Evolutionary conservation across 2,888 invertebrate genomes (phyloP), one percentile per base, ranked within the genome.

Genomic region (Hyppa rectilinea): DNA sequence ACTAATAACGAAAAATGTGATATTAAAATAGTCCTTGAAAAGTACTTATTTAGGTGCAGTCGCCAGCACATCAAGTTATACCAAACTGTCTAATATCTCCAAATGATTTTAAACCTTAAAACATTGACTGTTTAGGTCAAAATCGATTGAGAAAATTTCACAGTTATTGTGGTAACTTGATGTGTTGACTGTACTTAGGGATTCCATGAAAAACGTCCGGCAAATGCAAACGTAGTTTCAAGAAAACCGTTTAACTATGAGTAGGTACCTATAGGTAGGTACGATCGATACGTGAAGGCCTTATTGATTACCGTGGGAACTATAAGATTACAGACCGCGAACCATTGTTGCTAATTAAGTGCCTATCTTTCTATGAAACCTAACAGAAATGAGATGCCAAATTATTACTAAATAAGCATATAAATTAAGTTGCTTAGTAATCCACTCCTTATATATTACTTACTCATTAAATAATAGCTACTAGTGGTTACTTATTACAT

Each of bases 251-350:
- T 56, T 34, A 47, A 29, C 23, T 36, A 26, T 23, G 29, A 55
- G 23, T 14, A 49, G 12, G 1, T 58, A 23, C 14, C 23, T 49
- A 40, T 56, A 49, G 4, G 40, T 36, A 53, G 36, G 29, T 34
- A 26, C 50, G 26, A 63, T 74, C 74, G 43, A 68, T 74, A 56
- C 17, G 55, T 60, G 74, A 74, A 78, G 69, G 79, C 26, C 64
- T 50, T 77, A 78, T 74, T 77, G 69, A 79, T 78, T 74, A 38
- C 77, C 60, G 69, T 78, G 77, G 52, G 77, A 78, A 79, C 61
- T 23, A 20, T 43, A 26, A 49, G 36, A 47, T 63, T 61, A 52
- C 58, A 55, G 31, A 58, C 58, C 10, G 52, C 36, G 5, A 47
- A 38, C 56, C 17, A 62, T 66, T 78, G 66, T 71, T n/a, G n/a